These are phyloP conservation scores for Cephus pygmeus DNA, from an alignment of 2,888 invertebrate genomes.

Conservation along the genomic window DNA sequence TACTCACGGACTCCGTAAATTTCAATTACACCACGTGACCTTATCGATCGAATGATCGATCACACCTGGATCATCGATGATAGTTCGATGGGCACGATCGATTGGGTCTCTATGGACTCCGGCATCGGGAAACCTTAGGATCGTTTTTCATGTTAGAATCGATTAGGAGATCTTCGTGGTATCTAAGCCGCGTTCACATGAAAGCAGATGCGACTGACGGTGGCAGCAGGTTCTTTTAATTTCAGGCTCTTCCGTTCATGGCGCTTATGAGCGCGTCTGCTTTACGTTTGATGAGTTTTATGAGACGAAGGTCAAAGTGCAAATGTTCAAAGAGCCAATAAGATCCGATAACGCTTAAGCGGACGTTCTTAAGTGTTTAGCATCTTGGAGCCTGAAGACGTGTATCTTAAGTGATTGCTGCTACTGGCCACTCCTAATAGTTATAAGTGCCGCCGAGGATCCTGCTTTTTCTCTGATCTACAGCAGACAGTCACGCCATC, in stretches of 20 bases:
- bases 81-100: background rate
- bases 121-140: background rate
- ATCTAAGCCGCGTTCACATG: background rate
- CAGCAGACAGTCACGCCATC: background rate
- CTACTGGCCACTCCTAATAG: slow-evolving; percentile 40
- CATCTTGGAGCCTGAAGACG: slow-evolving; percentile 8
- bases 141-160: background rate
- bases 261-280: slow-evolving; percentile 38
- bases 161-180: background rate
- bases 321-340: slow-evolving; percentile 55
- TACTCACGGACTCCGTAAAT: background rate
- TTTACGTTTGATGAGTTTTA: slow-evolving; percentile 52
- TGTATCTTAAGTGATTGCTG: slow-evolving; percentile 53
- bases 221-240: background rate
- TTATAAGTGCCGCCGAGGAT: slow-evolving; percentile 8
- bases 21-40: background rate
- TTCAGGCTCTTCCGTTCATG: background rate
- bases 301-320: slow-evolving; percentile 57
- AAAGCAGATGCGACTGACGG: background rate
- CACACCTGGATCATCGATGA: background rate
- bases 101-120: background rate
- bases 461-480: background rate
- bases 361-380: slow-evolving; percentile 41
- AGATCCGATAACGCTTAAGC: slow-evolving; percentile 28
- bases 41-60: background rate